Evolutionary conservation across 2,888 invertebrate genomes (phyloP), one percentile per base, ranked within the genome.

Genomic region (Pecten maximus): DNA sequence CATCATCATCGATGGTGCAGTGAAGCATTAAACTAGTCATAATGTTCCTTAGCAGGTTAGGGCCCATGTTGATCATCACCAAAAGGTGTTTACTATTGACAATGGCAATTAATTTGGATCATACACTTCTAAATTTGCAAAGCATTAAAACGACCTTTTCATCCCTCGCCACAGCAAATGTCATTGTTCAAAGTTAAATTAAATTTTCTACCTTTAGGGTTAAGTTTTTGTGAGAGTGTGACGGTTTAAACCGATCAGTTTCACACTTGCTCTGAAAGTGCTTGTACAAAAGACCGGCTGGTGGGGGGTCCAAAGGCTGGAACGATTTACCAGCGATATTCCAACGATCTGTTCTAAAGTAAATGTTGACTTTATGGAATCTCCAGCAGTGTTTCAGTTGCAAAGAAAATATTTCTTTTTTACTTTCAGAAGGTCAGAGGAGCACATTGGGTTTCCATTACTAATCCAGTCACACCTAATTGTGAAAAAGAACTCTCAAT

Each of bases 81-180:
- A 35, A 28, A 44, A 74, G 74, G 28, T 28, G 35, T 28, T 28
- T 74, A 74, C 23, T 74, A 74, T 74, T 28, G 23, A 74, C 74
- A 74, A 74, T 74, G 74, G 74, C 35, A 74, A 35, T 74, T 74
- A 74, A 74, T 74, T 74, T 74, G 74, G 74, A 74, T 74, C 74
- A 74, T 74, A 74, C 74, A 74, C 74, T 74, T 74, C 35, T 74
- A 74, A 74, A 74, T 74, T 28, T 74, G 74, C 74, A 74, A 74
- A 74, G 74, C 74, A 74, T 74, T 74, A 74, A 74, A 74, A 74
- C 10, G 74, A 74, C 74, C 74, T 74, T 74, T 74, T 74, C 74
- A 74, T 74, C 74, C 74, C 35, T 74, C 74, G 35, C 74, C 74
- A 60, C 35, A 74, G 74, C 74, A 74, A 74, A 74, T 35, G 35